Evolutionary conservation across 2,888 invertebrate species (phyloP).

Genomic region (Drosophila nigricruria): DNA sequence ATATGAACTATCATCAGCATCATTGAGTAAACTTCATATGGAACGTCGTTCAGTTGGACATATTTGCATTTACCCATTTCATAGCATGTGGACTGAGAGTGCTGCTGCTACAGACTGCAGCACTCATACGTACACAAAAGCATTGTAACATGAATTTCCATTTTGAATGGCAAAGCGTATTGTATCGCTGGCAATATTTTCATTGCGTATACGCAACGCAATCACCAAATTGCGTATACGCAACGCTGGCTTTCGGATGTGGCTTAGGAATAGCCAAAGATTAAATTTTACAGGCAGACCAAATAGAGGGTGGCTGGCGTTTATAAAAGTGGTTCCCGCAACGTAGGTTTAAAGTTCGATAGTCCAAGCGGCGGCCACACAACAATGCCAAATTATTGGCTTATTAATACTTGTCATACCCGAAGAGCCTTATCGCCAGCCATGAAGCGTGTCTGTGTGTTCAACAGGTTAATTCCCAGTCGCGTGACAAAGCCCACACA

Average conservation of each 20-base stretch:
- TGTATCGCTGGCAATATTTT: neutral
- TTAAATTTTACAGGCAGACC: no score
- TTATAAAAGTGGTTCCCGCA: constrained; percentile 10
- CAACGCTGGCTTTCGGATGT: neutral
- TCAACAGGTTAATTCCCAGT: constrained; percentile 42
- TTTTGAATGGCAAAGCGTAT: neutral
- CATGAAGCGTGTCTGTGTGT: constrained; percentile 37
- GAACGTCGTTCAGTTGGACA: neutral
- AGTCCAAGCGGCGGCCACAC: constrained; percentile 23
- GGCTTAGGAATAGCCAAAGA: neutral
- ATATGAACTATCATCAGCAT: no score
- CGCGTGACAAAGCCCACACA: constrained; percentile 43
- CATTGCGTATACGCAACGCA: neutral
- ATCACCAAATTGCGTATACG: constrained; percentile 1
- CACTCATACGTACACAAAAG: neutral
- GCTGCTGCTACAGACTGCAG: neutral
- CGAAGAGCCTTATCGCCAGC: constrained; percentile 29
- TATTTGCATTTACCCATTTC: neutral
- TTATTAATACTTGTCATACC: constrained; percentile 16
- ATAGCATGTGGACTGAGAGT: neutral
- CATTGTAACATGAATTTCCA: neutral
- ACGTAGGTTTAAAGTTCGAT: constrained; percentile 39
- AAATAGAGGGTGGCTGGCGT: no score
- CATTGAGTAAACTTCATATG: neutral
- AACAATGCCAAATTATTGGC: constrained; percentile 15